Evolutionary conservation across 2,888 invertebrate genomes (phyloP).

Genomic region (Hyles lineata): DNA sequence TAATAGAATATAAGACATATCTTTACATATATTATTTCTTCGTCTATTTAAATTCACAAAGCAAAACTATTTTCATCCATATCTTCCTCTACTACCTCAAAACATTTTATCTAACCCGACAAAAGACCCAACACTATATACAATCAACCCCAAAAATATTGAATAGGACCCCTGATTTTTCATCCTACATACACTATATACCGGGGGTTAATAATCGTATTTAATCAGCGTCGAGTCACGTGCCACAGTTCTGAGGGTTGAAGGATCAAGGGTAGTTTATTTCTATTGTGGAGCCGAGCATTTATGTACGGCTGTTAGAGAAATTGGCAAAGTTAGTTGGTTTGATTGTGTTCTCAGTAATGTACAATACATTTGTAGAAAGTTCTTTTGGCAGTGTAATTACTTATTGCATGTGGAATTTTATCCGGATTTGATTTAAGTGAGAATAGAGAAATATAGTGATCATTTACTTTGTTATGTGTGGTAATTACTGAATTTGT

Average conservation of each 20-base stretch:
- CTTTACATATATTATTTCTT: background rate
- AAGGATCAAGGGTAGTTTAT: constrained; percentile 32
- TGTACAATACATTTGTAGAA: background rate
- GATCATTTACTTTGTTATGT: no score
- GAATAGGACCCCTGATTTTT: constrained; percentile 17
- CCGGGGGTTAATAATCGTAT: constrained; percentile 36
- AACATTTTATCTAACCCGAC: background rate
- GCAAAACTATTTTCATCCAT: no score
- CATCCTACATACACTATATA: constrained; percentile 25
- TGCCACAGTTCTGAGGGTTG: constrained; percentile 32
- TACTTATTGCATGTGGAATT: background rate
- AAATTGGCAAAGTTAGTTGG: constrained; percentile 29
- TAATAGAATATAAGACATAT: background rate
- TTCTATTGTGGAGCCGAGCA: constrained; percentile 29
- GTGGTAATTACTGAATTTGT: no score
- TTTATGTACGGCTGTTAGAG: constrained; percentile 27
- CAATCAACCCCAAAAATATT: background rate
- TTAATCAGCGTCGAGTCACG: constrained; percentile 45
- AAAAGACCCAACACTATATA: background rate
- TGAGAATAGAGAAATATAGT: background rate
- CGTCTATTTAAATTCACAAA: background rate
- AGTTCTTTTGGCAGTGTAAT: background rate
- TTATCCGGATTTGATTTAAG: background rate
- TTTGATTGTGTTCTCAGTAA: constrained; percentile 10
- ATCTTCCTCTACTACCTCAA: no score